Evolutionary conservation across 2,797 vertebrate species (phyloP), one percentile per base, ranked within the genome.

Genomic region (Tragelaphus oryx): DNA sequence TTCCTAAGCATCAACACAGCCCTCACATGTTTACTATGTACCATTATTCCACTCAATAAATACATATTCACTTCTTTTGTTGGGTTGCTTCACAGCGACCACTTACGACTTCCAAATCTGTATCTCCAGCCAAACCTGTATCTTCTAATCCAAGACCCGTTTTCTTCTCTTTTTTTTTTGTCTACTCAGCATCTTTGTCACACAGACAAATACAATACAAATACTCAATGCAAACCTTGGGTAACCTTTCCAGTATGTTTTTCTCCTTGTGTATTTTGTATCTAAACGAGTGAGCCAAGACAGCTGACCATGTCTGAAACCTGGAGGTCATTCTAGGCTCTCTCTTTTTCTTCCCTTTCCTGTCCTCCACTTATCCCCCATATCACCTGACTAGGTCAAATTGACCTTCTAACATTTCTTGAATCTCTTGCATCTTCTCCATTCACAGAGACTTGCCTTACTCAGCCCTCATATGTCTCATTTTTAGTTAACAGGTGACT

Each of bases 341-440:
- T 62, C 28, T 11, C 22, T 11, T 78, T 17, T n/a, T 85, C n/a
- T 87, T 57, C 4, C 28, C 7, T 6, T 60, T 54, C 4, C 3
- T 46, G 11, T 4, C 14, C 6, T 71, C 22, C 5, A 30, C 8
- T 3, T 1, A n/a, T 5, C 8, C 4, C 30, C 13, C n/a, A 28
- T 7, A 37, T 46, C 74, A 55, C 5, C 14, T 16, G 52, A 33
- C 28, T 16, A 20, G 9, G 24, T 86, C 26, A 74, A n/a, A 20
- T 0, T 33, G 46, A 30, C 50, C 26, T 79, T 28, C 48, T 33
- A 52, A 37, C 8, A 71, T 11, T 75, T 57, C 50, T 8, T 76
- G 41, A 44, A n/a, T 24, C 5, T 54, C 44, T 76, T 54, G 30
- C 62, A 28, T 60, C n/a, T 60, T 78, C 62, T 74, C 41, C 20